Conservation (phyloP, 2,888 invertebrate species). For the Fragum fragum region DNA sequence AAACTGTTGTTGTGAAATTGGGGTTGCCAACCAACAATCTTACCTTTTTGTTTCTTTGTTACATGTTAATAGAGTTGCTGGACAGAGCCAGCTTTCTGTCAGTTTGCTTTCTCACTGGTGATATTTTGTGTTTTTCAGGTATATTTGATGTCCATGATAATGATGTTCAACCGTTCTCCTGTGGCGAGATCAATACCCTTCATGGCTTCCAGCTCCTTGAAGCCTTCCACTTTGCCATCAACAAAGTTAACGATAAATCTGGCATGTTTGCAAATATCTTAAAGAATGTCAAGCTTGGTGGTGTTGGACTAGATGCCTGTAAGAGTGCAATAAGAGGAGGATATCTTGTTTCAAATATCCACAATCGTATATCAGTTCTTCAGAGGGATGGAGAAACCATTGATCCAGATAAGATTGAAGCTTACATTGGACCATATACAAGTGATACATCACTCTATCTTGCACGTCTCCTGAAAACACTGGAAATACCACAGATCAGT, state of each 20-base stretch:
- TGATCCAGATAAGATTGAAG: constrained; percentile 77
- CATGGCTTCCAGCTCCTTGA: constrained; percentile 83
- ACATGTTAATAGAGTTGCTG: too few species aligned
- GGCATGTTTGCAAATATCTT: constrained; percentile 80
- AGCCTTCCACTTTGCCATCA: constrained; percentile 84
- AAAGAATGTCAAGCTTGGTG: constrained; percentile 79
- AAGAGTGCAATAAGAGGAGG: constrained; percentile 77
- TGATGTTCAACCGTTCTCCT: constrained; percentile 77
- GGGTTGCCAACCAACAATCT: too few species aligned
- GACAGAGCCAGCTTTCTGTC: too few species aligned
- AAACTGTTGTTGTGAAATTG: too few species aligned
- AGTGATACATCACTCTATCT: constrained; percentile 78
- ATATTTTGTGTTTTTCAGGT: constrained; percentile 67
- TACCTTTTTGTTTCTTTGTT: too few species aligned
- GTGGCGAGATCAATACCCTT: constrained; percentile 80
- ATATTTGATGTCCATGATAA: constrained; percentile 83
- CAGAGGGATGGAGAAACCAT: constrained; percentile 70
- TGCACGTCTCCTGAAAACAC: constrained; percentile 77
- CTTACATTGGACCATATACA: constrained; percentile 80
- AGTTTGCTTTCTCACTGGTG: too few species aligned
- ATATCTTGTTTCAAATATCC: constrained; percentile 83
- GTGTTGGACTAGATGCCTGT: constrained; percentile 83
- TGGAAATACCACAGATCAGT: constrained; percentile 82
- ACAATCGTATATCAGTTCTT: constrained; percentile 75
- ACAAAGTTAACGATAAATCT: constrained; percentile 79